These are phyloP conservation scores for Lithobius niger DNA, from an alignment of 1,140 invertebrate genomes.

Conservation along the genomic window DNA sequence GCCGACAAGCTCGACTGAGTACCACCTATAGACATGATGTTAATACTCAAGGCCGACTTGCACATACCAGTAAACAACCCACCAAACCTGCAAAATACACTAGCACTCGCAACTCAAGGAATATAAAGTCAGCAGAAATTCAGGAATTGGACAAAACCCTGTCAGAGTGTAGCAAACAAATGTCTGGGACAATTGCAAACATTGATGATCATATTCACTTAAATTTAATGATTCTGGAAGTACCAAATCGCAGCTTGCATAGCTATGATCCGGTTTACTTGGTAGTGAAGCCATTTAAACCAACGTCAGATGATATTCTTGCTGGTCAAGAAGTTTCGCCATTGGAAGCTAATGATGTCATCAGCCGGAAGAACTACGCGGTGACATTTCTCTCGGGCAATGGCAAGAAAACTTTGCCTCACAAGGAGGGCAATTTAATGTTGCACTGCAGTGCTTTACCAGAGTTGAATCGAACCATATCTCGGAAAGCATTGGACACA, in stretches of 20 bases:
- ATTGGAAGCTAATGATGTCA: not conserved
- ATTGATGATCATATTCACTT: not conserved
- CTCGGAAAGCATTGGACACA: too few species aligned
- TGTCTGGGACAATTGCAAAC: not conserved
- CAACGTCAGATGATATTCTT: not conserved
- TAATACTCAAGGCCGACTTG: too few species aligned
- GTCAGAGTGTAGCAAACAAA: not conserved
- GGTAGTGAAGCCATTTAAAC: not conserved
- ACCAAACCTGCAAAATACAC: not conserved
- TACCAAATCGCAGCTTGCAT: not conserved
- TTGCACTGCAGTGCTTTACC: too few species aligned
- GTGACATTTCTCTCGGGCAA: not conserved
- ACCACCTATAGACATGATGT: too few species aligned
- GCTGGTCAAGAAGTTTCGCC: not conserved
- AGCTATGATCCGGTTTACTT: not conserved
- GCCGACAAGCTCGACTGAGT: too few species aligned
- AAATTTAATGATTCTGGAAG: not conserved
- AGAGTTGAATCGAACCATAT: too few species aligned
- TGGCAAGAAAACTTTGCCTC: too few species aligned
- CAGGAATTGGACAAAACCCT: not conserved
- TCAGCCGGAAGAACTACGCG: not conserved
- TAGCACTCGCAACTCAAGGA: not conserved
- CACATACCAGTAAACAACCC: too few species aligned
- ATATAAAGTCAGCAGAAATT: not conserved
- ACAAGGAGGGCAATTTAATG: too few species aligned